These are phyloP conservation scores for Acromyrmex heyeri DNA, from an alignment of 1,140 invertebrate species.

Conservation along the genomic window DNA sequence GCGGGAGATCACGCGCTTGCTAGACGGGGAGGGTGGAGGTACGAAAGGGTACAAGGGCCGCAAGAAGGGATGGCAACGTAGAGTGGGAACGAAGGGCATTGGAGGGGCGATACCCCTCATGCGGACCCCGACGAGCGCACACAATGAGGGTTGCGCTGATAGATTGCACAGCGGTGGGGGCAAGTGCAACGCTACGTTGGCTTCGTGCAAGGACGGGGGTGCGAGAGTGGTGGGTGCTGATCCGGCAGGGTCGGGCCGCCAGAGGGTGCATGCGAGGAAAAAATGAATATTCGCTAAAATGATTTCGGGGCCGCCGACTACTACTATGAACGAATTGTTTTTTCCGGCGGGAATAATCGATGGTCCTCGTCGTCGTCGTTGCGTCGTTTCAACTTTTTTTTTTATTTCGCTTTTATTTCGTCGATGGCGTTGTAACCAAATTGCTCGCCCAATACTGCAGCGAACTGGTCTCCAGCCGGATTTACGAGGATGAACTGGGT, in stretches of 20 bases:
- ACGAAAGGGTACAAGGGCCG: conserved; percentile 54
- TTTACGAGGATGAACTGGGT: conserved; percentile 16
- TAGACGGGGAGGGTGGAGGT: conserved; percentile 15
- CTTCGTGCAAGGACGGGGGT: not conserved
- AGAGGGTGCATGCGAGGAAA: conserved; percentile 35
- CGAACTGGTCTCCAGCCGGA: conserved; percentile 18
- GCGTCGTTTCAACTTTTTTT: not conserved
- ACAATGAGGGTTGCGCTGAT: conserved; percentile 45
- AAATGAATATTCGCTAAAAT: conserved; percentile 61
- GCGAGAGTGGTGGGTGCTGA: not conserved
- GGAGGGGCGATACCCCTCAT: not conserved
- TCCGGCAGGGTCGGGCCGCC: conserved; percentile 39
- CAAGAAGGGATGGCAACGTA: not conserved
- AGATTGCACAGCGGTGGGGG: not conserved
- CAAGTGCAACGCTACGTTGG: conserved; percentile 43
- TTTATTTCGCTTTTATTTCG: conserved; percentile 39
- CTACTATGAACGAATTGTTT: conserved; percentile 51
- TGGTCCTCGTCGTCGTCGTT: conserved; percentile 4
- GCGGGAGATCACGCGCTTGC: conserved; percentile 65
- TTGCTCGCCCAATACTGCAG: conserved; percentile 23
- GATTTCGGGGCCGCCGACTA: conserved; percentile 20
- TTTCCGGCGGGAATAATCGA: conserved; percentile 40
- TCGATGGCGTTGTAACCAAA: conserved; percentile 29
- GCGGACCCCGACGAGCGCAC: not conserved
- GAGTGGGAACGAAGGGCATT: not conserved